A percentile compares a stretch with the other conserved stretches of the same genome.
These are phyloP conservation scores for Zaprionus lineosus DNA, from an alignment of 2,888 invertebrate species.

Conservation along the genomic window DNA sequence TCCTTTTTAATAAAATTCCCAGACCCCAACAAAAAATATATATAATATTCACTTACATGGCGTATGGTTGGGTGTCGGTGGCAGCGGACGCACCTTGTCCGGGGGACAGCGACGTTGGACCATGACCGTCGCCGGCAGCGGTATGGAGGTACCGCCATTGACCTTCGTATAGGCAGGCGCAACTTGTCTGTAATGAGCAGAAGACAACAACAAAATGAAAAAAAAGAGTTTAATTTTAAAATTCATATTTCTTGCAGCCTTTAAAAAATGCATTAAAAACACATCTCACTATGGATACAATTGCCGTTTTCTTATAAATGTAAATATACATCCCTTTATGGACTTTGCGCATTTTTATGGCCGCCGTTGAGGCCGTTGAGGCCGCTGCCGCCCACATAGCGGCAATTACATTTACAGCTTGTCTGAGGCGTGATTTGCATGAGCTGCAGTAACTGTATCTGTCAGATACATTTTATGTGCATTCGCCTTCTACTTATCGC, in stretches of 20 bases:
- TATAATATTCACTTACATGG: conserved; percentile 81
- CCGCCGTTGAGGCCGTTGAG: no score
- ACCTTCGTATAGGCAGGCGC: conserved; percentile 86
- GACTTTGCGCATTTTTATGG: conserved; percentile 21
- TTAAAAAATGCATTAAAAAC: conserved; percentile 4
- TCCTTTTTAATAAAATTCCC: conserved; percentile 64
- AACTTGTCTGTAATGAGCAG: conserved; percentile 85
- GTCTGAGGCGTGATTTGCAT: conserved; percentile 58
- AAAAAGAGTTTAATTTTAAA: conserved; percentile 5
- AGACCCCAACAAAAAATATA: conserved; percentile 8
- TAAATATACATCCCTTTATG: conserved; percentile 23
- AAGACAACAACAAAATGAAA: no score
- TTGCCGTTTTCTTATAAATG: conserved; percentile 6
- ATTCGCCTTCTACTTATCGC: conserved; percentile 29
- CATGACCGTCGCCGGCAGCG: conserved; percentile 90
- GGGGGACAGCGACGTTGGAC: conserved; percentile 90
- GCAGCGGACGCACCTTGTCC: conserved; percentile 90
- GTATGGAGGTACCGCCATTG: conserved; percentile 88
- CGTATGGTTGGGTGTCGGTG: conserved; percentile 86
- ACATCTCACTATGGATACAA: conserved; percentile 14
- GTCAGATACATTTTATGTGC: conserved; percentile 45
- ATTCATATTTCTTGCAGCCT: no score
- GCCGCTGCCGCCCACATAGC: conserved; percentile 48
- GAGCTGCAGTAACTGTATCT: conserved; percentile 42
- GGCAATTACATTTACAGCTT: conserved; percentile 27